These are phyloP conservation scores for Drosophila demipolita DNA, from an alignment of 2,888 invertebrate species.

Conservation along the genomic window DNA sequence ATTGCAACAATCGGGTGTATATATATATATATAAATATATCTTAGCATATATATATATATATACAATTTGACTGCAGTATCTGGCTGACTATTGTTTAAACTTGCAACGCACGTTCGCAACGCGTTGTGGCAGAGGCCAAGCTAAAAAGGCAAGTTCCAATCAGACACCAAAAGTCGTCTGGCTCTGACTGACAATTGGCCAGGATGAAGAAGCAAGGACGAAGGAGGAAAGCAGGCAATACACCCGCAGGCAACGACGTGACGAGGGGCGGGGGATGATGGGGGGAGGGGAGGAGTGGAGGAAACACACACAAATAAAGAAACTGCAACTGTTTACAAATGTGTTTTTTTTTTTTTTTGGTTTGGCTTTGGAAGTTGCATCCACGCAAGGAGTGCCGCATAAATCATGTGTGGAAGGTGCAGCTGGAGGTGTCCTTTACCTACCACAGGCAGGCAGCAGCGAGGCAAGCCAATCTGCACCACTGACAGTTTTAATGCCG, in stretches of 20 bases:
- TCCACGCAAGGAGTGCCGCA: constrained; percentile 6
- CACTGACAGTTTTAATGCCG: constrained; percentile 84
- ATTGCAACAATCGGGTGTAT: not conserved
- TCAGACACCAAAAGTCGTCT: constrained; percentile 51
- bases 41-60: not conserved
- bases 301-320: constrained; percentile 25
- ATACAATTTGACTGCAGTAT: not conserved
- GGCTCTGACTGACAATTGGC: constrained; percentile 77
- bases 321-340: constrained; percentile 78
- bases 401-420: constrained; percentile 18
- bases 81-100: constrained; percentile 67
- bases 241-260: constrained; percentile 22
- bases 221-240: not conserved
- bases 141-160: constrained; percentile 53
- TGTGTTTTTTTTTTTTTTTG: constrained; percentile 53
- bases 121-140: constrained; percentile 60
- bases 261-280: not conserved
- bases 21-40: not conserved
- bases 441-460: constrained; percentile 59
- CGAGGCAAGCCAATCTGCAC: constrained; percentile 57
- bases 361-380: constrained; percentile 57
- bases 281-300: not conserved
- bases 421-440: constrained; percentile 72
- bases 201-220: constrained; percentile 23
- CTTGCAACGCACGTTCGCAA: constrained; percentile 76